Base-by-base conservation (phyloP, 2,888 invertebrate genomes). In the Mactromeris polynyma region DNA sequence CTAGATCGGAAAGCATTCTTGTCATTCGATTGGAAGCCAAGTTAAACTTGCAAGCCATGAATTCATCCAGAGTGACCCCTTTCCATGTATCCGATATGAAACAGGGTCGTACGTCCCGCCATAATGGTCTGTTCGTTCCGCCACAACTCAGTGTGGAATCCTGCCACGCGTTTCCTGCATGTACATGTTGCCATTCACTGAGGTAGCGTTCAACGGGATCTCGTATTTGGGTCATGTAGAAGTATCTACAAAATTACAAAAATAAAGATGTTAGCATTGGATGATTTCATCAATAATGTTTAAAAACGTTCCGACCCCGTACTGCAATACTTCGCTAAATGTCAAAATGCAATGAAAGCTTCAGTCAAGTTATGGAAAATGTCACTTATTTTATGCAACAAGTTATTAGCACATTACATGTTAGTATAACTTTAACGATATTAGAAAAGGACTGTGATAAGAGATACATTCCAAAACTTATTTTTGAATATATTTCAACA, bases 11-110 rank as follows among this genome's bases (percentile, higher is more conserved):
- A n/a, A 86, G 51, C 81, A 81, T 81, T 38, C 86, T 33, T 2
- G 86, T 51, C 79, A 79, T 78, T 64, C 86, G 42, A 38, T 86
- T 86, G 7, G 81, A 81, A 9, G 86, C 86, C 38, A 86, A 31
- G 46, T 86, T 86, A n/a, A 46, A 26, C 14, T 64, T 46, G 77
- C 86, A 86, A n/a, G 21, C 77, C 31, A 81, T 81, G 38, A 86
- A 86, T 14, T 81, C 77, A 33, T 82, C 77, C 31, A 86, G 9
- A 40, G 77, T 51, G 33, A 85, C 85, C 2, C 81, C 81, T 38
- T 81, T 46, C 86, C 86, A 86, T 11, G 38, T 77, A 9, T 51
- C 46, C 6, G 77, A 31, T 9, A 42, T 31, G 46, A 69, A 69
- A 33, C 69, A 69, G 31, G 31, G 33, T 11, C 69, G 31, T 9